Percentiles rank a stretch among this genome's conserved stretches.
These are phyloP conservation scores for Phaedon cochleariae DNA, from an alignment of 2,888 invertebrate genomes.

Conservation along the genomic window DNA sequence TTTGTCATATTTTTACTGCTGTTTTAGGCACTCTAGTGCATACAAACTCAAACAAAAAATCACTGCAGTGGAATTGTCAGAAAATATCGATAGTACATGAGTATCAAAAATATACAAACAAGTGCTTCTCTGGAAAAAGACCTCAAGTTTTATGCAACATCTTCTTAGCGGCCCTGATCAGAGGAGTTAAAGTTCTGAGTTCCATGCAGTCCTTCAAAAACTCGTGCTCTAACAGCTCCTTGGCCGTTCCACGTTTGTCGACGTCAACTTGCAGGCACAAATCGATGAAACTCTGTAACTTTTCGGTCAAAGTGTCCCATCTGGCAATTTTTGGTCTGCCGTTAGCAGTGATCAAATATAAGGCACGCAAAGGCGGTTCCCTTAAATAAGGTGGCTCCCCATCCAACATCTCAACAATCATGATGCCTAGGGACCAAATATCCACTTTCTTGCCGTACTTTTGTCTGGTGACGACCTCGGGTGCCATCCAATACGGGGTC, in stretches of 20 bases:
- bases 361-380: constrained; percentile 89
- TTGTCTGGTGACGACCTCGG: constrained; percentile 91
- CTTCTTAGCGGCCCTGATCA: constrained; percentile 91
- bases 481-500: constrained; percentile 99
- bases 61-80: too few relatives aligned
- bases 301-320: constrained; percentile 79
- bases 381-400: constrained; percentile 97
- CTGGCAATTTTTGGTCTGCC: constrained; percentile 91
- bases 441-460: constrained; percentile 89
- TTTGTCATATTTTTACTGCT: too few relatives aligned
- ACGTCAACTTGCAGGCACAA: constrained; percentile 88
- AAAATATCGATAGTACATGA: too few relatives aligned
- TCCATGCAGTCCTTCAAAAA: constrained; percentile 84
- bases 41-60: too few relatives aligned
- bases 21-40: too few relatives aligned
- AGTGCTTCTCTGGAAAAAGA: background rate
- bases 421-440: constrained; percentile 96
- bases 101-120: too few relatives aligned
- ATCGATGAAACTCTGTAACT: constrained; percentile 85
- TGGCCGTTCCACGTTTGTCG: constrained; percentile 78
- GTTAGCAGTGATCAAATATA: constrained; percentile 95
- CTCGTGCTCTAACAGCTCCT: constrained; percentile 79
- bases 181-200: constrained; percentile 81
- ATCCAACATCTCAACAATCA: constrained; percentile 98
- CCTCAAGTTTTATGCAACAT: constrained; percentile 72